Percentiles rank a stretch among this genome's conserved stretches.
phyloP scores from a whole-genome alignment of 2,888 invertebrate genomes.

The Chloroclystis v-ata region DNA sequence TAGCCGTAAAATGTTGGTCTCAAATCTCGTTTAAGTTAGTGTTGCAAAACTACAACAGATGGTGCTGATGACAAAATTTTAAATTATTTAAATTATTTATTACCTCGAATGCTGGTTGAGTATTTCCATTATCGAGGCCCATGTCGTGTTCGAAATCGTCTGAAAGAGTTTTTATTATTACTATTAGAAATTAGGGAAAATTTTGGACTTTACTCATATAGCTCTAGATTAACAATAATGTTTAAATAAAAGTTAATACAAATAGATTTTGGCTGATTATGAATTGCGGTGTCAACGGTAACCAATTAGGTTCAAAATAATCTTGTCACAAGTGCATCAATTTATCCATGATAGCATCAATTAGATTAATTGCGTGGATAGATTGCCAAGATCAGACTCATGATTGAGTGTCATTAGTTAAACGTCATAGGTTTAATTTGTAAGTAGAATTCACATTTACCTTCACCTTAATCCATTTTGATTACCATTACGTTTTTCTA shows the following conservation, averaged over 20 bases:
- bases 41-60: constrained; percentile 14
- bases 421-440: too few relatives aligned
- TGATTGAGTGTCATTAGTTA: too few relatives aligned
- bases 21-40: background rate
- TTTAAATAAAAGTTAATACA: background rate
- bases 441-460: too few relatives aligned
- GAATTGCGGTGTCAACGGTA: constrained; percentile 10
- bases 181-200: too few relatives aligned
- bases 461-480: too few relatives aligned
- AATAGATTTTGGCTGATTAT: constrained; percentile 5
- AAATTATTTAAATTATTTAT: constrained; percentile 8
- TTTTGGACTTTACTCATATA: background rate
- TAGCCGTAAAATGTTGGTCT: background rate
- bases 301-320: constrained; percentile 9
- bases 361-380: too few relatives aligned
- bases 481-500: too few relatives aligned
- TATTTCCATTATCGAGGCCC: constrained; percentile 34
- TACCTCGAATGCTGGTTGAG: constrained; percentile 37
- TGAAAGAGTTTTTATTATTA: too few relatives aligned
- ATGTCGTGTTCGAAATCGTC: constrained; percentile 34
- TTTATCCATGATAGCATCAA: too few relatives aligned
- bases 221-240: background rate
- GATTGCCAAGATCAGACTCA: too few relatives aligned
- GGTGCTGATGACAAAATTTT: constrained; percentile 8
- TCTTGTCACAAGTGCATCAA: background rate